A percentile compares a stretch with the other conserved stretches of the same genome.
These are phyloP conservation scores for Alca torda DNA, from an alignment of 2,797 vertebrate species.

Conservation along the genomic window DNA sequence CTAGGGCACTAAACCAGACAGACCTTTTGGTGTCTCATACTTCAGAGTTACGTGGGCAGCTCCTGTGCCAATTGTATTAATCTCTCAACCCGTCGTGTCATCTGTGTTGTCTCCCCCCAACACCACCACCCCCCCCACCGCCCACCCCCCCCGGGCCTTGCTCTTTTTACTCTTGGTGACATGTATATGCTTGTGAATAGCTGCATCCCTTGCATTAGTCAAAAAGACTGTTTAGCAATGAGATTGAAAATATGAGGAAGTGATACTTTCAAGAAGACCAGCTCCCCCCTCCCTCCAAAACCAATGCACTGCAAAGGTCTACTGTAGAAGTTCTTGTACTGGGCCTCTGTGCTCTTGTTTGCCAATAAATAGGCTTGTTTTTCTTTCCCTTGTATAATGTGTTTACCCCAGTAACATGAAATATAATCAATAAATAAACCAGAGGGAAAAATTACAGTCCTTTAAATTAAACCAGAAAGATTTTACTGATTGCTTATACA, in stretches of 20 bases:
- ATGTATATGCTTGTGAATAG: background rate
- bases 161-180: background rate
- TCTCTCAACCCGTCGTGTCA: background rate
- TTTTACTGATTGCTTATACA: conserved; percentile 30
- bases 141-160: accelerated
- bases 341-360: background rate
- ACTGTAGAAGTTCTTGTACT: conserved; percentile 27
- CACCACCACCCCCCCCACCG: no score
- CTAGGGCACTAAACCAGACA: background rate
- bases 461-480: conserved; percentile 64
- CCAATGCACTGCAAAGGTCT: background rate
- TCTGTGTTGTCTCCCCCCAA: no score
- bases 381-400: background rate
- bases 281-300: background rate
- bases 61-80: background rate
- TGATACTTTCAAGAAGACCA: conserved; percentile 1
- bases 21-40: background rate
- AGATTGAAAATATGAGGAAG: background rate
- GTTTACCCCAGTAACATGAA: conserved; percentile 31
- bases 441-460: conserved; percentile 48
- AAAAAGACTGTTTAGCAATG: conserved; percentile 23
- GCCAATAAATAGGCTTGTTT: conserved; percentile 17
- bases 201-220: background rate
- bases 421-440: conserved; percentile 57
- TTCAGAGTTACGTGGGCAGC: background rate